phyloP scores from a whole-genome alignment of 2,113 vertebrate genomes.

The Uria lomvia region DNA sequence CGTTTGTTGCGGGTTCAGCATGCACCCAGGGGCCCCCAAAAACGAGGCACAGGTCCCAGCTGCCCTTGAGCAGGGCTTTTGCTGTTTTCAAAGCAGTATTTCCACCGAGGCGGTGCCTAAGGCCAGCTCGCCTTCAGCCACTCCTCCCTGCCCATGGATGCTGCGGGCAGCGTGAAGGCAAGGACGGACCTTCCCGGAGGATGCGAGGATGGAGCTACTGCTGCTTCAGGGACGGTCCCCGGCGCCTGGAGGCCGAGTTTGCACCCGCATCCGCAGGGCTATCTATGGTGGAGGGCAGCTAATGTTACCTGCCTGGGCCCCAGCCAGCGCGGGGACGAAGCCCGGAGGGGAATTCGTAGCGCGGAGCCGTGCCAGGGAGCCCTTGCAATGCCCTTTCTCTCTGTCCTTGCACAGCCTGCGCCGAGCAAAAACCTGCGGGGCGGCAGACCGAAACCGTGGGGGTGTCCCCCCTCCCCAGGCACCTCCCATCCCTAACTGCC shows the following conservation, averaged over 20 bases:
- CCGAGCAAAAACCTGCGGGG: neutral
- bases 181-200: rapidly evolving
- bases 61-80: neutral
- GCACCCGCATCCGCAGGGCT: neutral
- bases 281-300: neutral
- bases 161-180: neutral
- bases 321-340: neutral
- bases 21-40: neutral
- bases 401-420: neutral
- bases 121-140: neutral
- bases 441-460: rapidly evolving
- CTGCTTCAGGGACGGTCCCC: rapidly evolving
- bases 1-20: neutral
- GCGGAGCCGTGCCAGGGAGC: neutral
- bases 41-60: no score
- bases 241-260: neutral
- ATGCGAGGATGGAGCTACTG: neutral
- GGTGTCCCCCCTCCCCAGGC: neutral
- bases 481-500: rapidly evolving
- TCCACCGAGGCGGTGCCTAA: rapidly evolving
- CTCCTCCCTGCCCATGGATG: neutral
- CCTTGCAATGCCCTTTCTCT: neutral
- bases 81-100: neutral
- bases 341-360: neutral
- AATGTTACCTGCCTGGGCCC: neutral